Evolutionary conservation across 2,888 invertebrate species (phyloP), one percentile per base, ranked within the genome.

Genomic region (Diaprepes abbreviatus): DNA sequence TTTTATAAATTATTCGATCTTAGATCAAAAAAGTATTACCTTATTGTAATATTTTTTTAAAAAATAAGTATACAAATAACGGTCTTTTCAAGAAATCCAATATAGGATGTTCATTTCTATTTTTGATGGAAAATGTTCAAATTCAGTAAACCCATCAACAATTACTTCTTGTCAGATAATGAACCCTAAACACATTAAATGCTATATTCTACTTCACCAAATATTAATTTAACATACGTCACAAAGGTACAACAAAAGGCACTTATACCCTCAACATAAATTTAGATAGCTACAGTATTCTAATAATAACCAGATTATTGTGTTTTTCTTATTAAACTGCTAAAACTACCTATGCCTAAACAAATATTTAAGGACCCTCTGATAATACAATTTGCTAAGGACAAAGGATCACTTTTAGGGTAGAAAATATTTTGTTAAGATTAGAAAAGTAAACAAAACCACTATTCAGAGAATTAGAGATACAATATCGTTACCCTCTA

Each of bases 391-490:
- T 70, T 70, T 59, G 65, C 52, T 21, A 38, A 38, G 64, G 52
- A 59, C 52, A 63, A 59, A 69, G 64, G 63, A 64, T 58, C 59
- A 48, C 40, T 60, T 21, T 59, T 50, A 60, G 60, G 60, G 40
- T 36, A 45, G 50, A 70, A 70, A 70, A 70, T 66, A 69, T 69
- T 69, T 59, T 69, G 64, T 69, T 63, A 68, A 68, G 68, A 68
- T 68, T 68, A 68, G 63, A 19, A 62, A 31, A 43, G 63, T 48
- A 68, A 55, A 68, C 63, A 68, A 17, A 35, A 16, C 40, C 57
- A 48, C 50, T 48, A 58, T 66, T 58, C 66, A 17, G 52, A 33
- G 64, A 64, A 64, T 64, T 64, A 55, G 50, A 50, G 38, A 55
- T 36, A 36, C 19, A 36, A 54, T 55, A 55, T 55, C 55, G 35